Conservation (phyloP, 2,797 vertebrate species). For the Siniperca obscura region DNA sequence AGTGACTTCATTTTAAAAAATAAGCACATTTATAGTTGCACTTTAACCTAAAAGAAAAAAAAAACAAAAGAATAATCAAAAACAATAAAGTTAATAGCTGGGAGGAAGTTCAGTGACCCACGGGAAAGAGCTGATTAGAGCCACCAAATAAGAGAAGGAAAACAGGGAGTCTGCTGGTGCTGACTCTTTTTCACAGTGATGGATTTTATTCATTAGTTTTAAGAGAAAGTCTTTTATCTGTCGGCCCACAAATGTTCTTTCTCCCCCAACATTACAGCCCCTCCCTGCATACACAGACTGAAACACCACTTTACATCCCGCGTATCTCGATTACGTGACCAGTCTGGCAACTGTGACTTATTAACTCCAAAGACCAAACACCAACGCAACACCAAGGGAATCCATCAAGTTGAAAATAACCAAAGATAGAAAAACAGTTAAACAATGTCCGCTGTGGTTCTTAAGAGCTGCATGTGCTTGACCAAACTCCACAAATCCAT, state of each 20-base stretch:
- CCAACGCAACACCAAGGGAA: too few relatives aligned
- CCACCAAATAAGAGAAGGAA: neutral
- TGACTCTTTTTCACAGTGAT: neutral
- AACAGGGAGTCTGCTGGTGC: neutral
- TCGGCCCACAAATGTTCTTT: too few relatives aligned
- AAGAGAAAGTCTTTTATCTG: neutral
- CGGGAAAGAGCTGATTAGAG: neutral
- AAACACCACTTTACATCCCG: too few relatives aligned
- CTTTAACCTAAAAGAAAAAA: neutral
- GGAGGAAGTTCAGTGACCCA: neutral
- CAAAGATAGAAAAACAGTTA: too few relatives aligned
- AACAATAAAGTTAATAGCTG: neutral
- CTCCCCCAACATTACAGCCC: too few relatives aligned
- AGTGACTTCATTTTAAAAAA: neutral
- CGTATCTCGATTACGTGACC: neutral
- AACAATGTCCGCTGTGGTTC: too few relatives aligned
- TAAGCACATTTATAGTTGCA: neutral
- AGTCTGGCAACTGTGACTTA: neutral
- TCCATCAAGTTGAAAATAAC: too few relatives aligned
- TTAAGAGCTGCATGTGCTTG: too few relatives aligned
- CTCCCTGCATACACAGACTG: too few relatives aligned
- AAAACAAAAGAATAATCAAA: neutral
- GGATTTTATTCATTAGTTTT: slow-evolving; percentile 10
- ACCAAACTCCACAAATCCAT: neutral
- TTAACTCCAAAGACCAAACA: too few relatives aligned